Base-by-base conservation (phyloP, 2,797 vertebrate species). In the Premnoplex brunnescens region DNA sequence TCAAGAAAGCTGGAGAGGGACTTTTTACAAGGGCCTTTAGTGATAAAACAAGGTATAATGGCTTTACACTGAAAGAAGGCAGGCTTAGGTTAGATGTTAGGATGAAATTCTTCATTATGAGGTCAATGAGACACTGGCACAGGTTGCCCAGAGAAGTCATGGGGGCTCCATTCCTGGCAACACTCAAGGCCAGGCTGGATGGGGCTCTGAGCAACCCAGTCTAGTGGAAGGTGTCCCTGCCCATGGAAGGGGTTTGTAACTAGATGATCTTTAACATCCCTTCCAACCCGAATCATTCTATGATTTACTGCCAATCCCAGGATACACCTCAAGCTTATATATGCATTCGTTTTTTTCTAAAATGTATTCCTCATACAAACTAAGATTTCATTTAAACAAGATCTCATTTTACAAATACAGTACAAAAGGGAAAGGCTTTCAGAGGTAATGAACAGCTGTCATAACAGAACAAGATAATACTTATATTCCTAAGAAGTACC, bases 151-250 rank as follows among this genome's bases (percentile, higher is more conserved):
- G 19, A 60, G 30, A 48, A 84, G 16, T 4, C 8, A 3, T 10
- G 9, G 46, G 60, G 39, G 26, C 46, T 66, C 52, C 39, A 48
- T 28, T 54, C 23, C 46, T 28, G 28, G 9, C 34, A 59, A 30
- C 15, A 11, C 3, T 54, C 18, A 41, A 66, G 39, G 34, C 34
- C 52, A 41, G 0, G 0, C 4, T 54, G 32, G 30, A 21, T 28
- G 13, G 19, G 34, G 26, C 22, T 66, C 26, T 6, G 32, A 66
- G 34, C 67, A 78, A 21, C 16, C 13, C 10, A 26, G n/a, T 48
- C 34, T 12, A 36, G 26, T 10, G 44, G 39, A 48, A 54, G 19
- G 22, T 4, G 5, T 8, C 26, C 6, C 9, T 36, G 39, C 14
- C 34, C 26, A 14, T 2, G 6, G 34, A 54, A 90, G 27, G 22